A percentile compares a stretch with the other conserved stretches of the same genome.
Conservation (phyloP, 2,113 vertebrate species). For the Eolophus roseicapilla region DNA sequence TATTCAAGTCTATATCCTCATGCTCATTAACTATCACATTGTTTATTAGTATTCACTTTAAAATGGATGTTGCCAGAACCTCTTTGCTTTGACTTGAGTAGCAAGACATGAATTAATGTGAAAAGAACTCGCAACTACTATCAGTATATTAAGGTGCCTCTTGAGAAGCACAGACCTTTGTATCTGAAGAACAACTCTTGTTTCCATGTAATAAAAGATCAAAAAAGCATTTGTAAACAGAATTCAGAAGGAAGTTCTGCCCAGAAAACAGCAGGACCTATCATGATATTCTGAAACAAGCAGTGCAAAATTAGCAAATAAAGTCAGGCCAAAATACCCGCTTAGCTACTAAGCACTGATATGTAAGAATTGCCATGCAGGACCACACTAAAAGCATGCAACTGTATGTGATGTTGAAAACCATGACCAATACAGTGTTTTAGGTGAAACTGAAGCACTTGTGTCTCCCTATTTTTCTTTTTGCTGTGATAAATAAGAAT, state of each 20-base stretch:
- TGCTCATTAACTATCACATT: slow-evolving; percentile 11
- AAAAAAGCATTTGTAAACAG: neutral
- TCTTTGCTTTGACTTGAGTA: neutral
- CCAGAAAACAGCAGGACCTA: neutral
- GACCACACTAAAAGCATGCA: neutral
- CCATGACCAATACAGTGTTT: neutral
- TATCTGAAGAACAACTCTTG: neutral
- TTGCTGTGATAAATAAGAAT: neutral
- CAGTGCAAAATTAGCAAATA: neutral
- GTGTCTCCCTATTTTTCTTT: neutral
- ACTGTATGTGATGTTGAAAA: neutral
- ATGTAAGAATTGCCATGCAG: neutral
- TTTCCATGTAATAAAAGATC: neutral
- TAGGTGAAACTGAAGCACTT: neutral
- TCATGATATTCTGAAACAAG: neutral
- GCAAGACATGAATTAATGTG: neutral
- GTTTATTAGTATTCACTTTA: slow-evolving; percentile 21
- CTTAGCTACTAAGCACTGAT: neutral
- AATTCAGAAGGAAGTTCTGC: neutral
- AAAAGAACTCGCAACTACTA: neutral
- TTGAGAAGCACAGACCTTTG: neutral
- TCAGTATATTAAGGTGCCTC: neutral
- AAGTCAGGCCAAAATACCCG: neutral
- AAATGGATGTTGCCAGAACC: neutral
- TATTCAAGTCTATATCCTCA: slow-evolving; percentile 19